phyloP scores from a whole-genome alignment of 2,888 invertebrate genomes.

The Azorinus chamasolen region DNA sequence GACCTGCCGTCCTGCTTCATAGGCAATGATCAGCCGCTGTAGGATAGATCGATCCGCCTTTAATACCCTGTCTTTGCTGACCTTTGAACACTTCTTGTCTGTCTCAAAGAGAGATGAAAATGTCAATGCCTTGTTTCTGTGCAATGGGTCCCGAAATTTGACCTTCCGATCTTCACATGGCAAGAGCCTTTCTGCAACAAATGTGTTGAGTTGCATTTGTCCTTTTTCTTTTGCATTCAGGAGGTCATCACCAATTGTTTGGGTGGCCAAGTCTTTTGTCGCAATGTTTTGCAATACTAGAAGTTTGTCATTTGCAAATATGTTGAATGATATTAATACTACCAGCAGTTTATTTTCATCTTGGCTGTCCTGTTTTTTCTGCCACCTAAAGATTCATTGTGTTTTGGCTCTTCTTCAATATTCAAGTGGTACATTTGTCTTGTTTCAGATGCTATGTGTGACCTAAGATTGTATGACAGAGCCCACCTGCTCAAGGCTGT shows the following conservation, averaged over 20 bases:
- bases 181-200: background rate
- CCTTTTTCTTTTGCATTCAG: constrained; percentile 1
- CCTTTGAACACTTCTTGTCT: too few species aligned
- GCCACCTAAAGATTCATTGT: constrained; percentile 1
- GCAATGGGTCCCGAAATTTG: constrained; percentile 4
- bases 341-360: background rate
- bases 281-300: background rate
- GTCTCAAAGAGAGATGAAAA: background rate
- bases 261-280: background rate
- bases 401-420: background rate
- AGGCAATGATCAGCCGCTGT: background rate
- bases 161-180: background rate
- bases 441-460: background rate
- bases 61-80: too few species aligned
- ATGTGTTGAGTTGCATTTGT: background rate
- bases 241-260: background rate
- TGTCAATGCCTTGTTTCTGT: constrained; percentile 1
- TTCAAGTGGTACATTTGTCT: background rate
- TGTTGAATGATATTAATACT: background rate
- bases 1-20: background rate
- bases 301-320: background rate
- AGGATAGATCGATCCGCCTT: too few species aligned
- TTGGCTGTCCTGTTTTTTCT: background rate
- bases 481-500: constrained; percentile 5
- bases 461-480: constrained; percentile 7